Conservation (phyloP, 2,797 vertebrate species). For the Peromyscus eremicus region DNA sequence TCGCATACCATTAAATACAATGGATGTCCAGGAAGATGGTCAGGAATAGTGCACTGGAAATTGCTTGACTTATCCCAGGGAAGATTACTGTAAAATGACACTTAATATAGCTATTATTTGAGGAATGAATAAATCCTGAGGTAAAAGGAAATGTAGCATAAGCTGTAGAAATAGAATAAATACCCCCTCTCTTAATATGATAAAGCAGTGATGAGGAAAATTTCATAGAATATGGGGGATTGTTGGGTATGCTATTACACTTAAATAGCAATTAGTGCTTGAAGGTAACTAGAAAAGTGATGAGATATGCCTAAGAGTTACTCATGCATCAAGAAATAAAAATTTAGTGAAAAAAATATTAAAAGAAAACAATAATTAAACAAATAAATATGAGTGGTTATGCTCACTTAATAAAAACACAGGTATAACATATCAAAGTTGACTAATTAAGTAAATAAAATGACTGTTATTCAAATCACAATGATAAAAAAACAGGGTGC, state of each 20-base stretch:
- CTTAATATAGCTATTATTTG: neutral
- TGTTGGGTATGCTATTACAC: neutral
- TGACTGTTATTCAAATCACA: too few relatives aligned
- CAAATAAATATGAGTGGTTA: neutral
- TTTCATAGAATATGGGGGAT: neutral
- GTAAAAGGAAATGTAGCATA: neutral
- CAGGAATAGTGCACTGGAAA: neutral
- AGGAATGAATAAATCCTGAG: neutral
- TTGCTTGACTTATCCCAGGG: neutral
- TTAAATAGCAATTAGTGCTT: neutral
- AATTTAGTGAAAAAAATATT: neutral
- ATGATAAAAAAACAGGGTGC: too few relatives aligned
- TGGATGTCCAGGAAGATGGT: neutral
- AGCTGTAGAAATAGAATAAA: neutral
- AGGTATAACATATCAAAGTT: neutral
- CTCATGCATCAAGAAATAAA: neutral
- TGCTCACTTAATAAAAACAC: neutral
- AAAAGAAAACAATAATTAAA: constrained; percentile 14
- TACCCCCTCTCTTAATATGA: too few relatives aligned
- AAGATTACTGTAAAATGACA: neutral
- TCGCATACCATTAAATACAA: neutral
- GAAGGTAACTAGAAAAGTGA: neutral
- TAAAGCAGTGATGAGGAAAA: neutral
- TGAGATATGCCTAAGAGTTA: neutral
- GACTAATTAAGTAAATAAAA: too few relatives aligned